phyloP scores from a whole-genome alignment of 2,113 vertebrate species.

The Syngnathoides biaculeatus region DNA sequence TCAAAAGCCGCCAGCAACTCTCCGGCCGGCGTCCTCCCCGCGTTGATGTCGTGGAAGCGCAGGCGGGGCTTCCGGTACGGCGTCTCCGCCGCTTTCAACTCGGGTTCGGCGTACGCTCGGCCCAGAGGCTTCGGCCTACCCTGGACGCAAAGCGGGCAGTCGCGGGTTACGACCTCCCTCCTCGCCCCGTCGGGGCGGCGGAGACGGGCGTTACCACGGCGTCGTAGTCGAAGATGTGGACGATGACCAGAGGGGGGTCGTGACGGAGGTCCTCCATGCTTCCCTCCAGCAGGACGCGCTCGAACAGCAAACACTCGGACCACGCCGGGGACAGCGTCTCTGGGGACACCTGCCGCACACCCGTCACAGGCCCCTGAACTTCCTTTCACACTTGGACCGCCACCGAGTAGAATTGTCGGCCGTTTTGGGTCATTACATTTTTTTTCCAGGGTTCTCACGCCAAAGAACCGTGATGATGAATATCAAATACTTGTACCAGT shows the following conservation, averaged over 20 bases:
- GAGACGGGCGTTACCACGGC: slow-evolving; percentile 35
- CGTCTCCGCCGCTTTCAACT: slow-evolving; percentile 81
- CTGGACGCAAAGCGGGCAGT: slow-evolving; percentile 51
- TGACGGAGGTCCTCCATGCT: slow-evolving; percentile 79
- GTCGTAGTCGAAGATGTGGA: slow-evolving; percentile 83
- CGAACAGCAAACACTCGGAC: slow-evolving; percentile 85
- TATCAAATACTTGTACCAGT: not conserved
- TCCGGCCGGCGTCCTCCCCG: slow-evolving; percentile 73
- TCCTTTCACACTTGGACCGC: not conserved
- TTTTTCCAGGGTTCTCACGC: too few species aligned
- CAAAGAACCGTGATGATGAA: not conserved
- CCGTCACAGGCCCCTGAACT: not conserved
- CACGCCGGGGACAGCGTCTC: slow-evolving; percentile 89
- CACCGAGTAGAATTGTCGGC: too few species aligned
- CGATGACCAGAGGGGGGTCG: slow-evolving; percentile 82
- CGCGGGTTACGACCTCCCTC: not conserved
- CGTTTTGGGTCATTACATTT: too few species aligned
- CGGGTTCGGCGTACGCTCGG: slow-evolving; percentile 80
- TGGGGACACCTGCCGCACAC: slow-evolving; percentile 71
- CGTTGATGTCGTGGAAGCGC: slow-evolving; percentile 83
- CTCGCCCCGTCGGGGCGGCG: not conserved
- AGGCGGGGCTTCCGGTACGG: slow-evolving; percentile 77
- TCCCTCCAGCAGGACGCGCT: slow-evolving; percentile 86
- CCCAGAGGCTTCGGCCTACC: slow-evolving; percentile 78
- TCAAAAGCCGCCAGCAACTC: slow-evolving; percentile 89